phyloP scores from a whole-genome alignment of 2,113 vertebrate species.

The Sclerurus mexicanus region DNA sequence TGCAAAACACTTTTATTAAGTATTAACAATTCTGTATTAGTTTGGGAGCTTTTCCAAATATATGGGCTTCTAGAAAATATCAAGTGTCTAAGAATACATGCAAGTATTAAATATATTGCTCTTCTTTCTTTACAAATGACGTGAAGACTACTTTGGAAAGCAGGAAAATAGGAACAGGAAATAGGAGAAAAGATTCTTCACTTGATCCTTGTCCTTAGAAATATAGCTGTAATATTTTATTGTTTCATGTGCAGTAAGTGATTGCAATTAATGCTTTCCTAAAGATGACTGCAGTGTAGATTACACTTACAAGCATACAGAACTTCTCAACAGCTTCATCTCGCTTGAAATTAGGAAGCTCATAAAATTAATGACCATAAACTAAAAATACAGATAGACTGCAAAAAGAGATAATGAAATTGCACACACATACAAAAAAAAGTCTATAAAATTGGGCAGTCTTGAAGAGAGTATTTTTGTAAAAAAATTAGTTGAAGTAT shows the following conservation, averaged over 20 bases:
- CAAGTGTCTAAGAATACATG: neutral
- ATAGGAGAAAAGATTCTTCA: neutral
- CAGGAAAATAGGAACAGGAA: neutral
- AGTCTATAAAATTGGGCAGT: neutral
- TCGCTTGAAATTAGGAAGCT: neutral
- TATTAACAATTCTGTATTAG: neutral
- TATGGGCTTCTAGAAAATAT: neutral
- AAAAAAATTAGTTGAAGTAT: neutral
- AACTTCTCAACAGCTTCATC: neutral
- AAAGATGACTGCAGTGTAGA: neutral
- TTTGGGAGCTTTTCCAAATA: neutral
- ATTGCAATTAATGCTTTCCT: conserved; percentile 4
- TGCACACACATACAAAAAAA: neutral
- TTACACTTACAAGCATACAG: neutral
- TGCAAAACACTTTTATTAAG: neutral
- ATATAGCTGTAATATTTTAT: neutral
- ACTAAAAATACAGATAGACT: conserved; percentile 22
- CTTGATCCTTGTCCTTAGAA: neutral
- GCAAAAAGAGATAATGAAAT: conserved; percentile 12
- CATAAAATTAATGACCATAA: conserved; percentile 45
- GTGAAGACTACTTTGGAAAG: neutral
- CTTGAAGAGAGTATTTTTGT: neutral
- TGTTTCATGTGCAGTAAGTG: neutral
- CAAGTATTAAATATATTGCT: neutral
- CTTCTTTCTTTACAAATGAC: neutral